Conservation (phyloP, 2,888 invertebrate species). For the Lobophora halterata region DNA sequence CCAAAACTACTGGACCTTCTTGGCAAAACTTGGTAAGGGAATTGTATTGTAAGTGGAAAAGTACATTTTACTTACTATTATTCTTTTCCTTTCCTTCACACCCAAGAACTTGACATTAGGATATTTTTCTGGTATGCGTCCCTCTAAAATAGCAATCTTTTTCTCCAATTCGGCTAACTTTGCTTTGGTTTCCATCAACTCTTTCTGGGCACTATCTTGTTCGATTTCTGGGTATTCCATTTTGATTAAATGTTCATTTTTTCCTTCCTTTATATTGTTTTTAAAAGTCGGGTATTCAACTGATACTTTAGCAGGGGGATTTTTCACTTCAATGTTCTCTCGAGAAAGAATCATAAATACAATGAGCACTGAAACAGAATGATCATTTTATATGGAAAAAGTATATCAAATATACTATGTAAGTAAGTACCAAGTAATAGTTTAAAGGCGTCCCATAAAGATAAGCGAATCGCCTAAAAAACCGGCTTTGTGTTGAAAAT, state of each 20-base stretch:
- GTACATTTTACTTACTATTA: conserved; percentile 83
- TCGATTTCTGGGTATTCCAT: conserved; percentile 44
- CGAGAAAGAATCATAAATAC: conserved; percentile 51
- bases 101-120: conserved; percentile 95
- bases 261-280: conserved; percentile 48
- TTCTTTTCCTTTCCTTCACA: conserved; percentile 94
- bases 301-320: conserved; percentile 44
- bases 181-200: conserved; percentile 82
- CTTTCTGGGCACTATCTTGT: conserved; percentile 57
- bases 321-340: conserved; percentile 28
- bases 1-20: no score
- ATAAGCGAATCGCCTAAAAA: no score
- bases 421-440: no score
- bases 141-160: conserved; percentile 86
- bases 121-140: conserved; percentile 89
- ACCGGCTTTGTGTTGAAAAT: no score
- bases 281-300: conserved; percentile 49
- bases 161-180: conserved; percentile 85
- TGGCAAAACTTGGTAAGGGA: no score
- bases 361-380: conserved; percentile 55
- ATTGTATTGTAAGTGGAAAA: no score
- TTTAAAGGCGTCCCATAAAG: no score
- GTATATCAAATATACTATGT: no score
- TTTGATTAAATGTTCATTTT: conserved; percentile 35
- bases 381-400: neutral